These are phyloP conservation scores for Spodoptera litura DNA, from an alignment of 1,140 invertebrate genomes.

Conservation along the genomic window DNA sequence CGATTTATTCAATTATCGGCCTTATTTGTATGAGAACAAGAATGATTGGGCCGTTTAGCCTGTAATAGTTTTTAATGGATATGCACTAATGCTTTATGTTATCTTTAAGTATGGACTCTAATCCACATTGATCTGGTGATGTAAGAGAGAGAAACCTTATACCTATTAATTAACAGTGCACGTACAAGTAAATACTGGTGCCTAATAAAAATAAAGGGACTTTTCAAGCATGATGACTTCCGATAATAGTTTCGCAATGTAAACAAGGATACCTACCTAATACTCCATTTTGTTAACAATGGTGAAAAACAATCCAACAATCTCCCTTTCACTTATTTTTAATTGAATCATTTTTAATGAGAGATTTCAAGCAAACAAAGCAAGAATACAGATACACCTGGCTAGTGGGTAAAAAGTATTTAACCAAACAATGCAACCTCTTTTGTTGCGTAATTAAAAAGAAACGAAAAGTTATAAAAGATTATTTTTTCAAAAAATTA, in stretches of 20 bases:
- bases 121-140: conserved; percentile 39
- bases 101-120: conserved; percentile 32
- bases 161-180: neutral
- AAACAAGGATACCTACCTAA: neutral
- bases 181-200: neutral
- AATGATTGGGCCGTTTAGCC: neutral
- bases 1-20: conserved; percentile 1
- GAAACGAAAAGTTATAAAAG: neutral
- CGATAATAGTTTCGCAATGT: neutral
- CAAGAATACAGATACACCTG: conserved; percentile 13
- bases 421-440: neutral
- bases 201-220: neutral
- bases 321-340: neutral
- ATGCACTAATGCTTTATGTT: conserved; percentile 43
- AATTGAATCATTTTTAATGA: neutral
- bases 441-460: neutral
- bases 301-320: neutral
- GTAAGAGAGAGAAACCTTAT: conserved; percentile 34
- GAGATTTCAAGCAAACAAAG: conserved; percentile 1
- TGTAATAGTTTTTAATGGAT: conserved; percentile 38
- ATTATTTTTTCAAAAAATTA: neutral
- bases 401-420: too few species aligned
- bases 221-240: neutral
- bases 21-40: conserved; percentile 10
- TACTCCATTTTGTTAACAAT: neutral